phyloP scores from a whole-genome alignment of 1,140 invertebrate species.

The Hycleus cichorii region DNA sequence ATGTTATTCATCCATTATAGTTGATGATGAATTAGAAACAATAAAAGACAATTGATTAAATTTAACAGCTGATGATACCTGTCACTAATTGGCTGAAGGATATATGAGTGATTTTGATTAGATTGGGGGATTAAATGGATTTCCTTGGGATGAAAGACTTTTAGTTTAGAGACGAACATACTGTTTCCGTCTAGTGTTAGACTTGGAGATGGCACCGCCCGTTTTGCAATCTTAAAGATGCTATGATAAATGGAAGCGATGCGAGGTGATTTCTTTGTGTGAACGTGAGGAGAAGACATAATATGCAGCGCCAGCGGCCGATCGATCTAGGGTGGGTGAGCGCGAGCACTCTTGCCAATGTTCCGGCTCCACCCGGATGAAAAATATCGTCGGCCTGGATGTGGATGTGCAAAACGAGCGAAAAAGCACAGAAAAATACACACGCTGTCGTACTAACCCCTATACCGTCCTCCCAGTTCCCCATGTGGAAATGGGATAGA shows the following conservation, averaged over 20 bases:
- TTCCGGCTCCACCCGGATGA: conserved; percentile 37
- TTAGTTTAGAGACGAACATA: background rate
- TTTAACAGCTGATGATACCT: too few relatives aligned
- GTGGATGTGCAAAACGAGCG: conserved; percentile 30
- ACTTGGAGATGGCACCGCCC: conserved; percentile 12
- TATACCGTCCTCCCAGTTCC: conserved; percentile 1
- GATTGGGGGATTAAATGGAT: too few relatives aligned
- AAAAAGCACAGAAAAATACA: conserved; percentile 35
- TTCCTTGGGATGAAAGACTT: background rate
- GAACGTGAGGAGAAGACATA: conserved; percentile 33
- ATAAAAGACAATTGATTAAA: too few relatives aligned
- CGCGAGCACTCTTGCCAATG: conserved; percentile 14
- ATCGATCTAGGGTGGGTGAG: conserved; percentile 30
- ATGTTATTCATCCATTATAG: too few relatives aligned
- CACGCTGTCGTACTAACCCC: conserved; percentile 20
- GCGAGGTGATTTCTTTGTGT: conserved; percentile 35
- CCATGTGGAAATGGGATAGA: conserved; percentile 27
- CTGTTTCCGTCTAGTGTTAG: background rate
- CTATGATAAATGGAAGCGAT: conserved; percentile 32
- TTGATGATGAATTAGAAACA: too few relatives aligned
- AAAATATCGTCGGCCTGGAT: conserved; percentile 34
- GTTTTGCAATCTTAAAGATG: conserved; percentile 18
- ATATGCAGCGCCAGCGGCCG: conserved; percentile 24
- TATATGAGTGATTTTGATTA: too few relatives aligned
- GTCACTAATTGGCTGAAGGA: too few relatives aligned